phyloP scores from a whole-genome alignment of 2,113 vertebrate species.

The Piaya cayana region DNA sequence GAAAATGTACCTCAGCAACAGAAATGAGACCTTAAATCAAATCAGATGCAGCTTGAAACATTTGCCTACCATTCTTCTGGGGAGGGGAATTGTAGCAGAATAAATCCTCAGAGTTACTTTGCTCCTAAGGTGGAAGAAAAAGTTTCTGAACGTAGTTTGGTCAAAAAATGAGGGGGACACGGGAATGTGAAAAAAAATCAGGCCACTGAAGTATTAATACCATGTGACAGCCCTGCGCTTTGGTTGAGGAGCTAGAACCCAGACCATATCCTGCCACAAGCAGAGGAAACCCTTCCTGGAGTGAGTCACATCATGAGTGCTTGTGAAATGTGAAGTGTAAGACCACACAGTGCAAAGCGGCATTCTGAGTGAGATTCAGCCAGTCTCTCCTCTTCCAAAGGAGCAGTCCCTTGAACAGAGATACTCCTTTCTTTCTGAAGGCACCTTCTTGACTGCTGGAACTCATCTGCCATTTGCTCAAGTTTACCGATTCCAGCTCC shows the following conservation, averaged over 20 bases:
- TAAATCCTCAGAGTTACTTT: not conserved
- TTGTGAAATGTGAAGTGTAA: rapidly evolving
- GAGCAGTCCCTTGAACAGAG: not conserved
- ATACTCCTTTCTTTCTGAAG: not conserved
- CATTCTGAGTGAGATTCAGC: not conserved
- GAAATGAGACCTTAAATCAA: constrained; percentile 47
- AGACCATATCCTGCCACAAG: not conserved
- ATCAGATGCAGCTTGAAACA: constrained; percentile 21
- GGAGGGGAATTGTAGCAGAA: not conserved
- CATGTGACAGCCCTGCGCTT: not conserved
- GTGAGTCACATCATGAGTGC: not conserved
- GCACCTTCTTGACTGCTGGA: not conserved
- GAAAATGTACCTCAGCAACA: constrained; percentile 49
- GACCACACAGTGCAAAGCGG: rapidly evolving
- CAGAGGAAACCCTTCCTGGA: not conserved
- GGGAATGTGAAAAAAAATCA: not conserved
- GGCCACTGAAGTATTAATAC: not conserved
- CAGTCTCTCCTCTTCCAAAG: not conserved
- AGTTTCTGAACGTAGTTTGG: not conserved
- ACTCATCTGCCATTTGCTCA: not conserved
- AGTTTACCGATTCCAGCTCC: not conserved
- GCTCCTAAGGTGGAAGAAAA: not conserved
- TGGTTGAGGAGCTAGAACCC: not conserved
- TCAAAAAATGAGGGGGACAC: not conserved
- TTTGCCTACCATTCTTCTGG: constrained; percentile 9